These are phyloP conservation scores for Psammodynastes pulverulentus DNA, from an alignment of 2,113 vertebrate genomes.

Conservation along the genomic window DNA sequence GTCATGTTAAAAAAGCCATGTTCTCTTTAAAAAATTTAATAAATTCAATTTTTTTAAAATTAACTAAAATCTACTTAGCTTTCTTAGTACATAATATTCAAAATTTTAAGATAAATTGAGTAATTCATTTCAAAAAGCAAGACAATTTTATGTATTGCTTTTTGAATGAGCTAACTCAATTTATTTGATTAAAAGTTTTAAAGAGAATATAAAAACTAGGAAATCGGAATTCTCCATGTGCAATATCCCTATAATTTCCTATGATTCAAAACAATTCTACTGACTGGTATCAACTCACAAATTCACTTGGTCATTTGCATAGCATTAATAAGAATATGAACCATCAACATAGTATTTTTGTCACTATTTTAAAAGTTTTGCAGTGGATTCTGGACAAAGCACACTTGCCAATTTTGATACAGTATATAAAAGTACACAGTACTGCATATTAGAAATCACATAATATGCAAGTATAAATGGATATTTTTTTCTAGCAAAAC, in stretches of 20 bases:
- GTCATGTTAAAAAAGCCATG: background rate
- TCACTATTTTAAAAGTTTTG: background rate
- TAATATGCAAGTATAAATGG: background rate
- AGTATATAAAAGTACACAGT: background rate
- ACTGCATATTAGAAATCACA: slow-evolving; percentile 43
- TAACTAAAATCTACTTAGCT: background rate
- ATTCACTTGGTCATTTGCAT: background rate
- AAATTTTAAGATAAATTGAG: background rate
- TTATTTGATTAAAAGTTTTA: background rate
- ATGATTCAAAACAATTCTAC: background rate
- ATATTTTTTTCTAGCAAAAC: slow-evolving; percentile 20
- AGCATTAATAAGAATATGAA: background rate
- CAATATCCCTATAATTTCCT: background rate
- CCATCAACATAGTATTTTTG: background rate
- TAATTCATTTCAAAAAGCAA: background rate
- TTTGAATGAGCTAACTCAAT: background rate
- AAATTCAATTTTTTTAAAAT: background rate
- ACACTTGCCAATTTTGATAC: background rate
- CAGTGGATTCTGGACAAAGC: background rate
- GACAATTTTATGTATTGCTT: background rate
- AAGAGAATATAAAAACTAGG: background rate
- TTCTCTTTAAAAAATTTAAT: background rate
- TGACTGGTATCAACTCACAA: background rate
- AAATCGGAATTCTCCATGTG: background rate
- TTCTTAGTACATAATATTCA: background rate